Evolutionary conservation across 2,888 invertebrate species (phyloP), one percentile per base, ranked within the genome.

Genomic region (Microplitis manilae): DNA sequence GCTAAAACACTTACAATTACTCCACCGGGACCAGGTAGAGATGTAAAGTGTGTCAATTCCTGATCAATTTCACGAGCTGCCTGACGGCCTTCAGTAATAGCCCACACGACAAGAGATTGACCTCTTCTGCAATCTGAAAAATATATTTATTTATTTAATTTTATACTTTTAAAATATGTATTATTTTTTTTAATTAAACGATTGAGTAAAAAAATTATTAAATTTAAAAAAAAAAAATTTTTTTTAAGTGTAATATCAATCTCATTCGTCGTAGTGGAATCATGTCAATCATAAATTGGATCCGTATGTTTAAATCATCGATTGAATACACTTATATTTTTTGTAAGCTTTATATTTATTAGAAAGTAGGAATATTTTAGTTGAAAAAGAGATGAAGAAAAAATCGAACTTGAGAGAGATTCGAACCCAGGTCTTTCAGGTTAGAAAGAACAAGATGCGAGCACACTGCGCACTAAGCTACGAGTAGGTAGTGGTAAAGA

Each of bases 41-140:
- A 93, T 5, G 98, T 96, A n/a, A 93, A 93, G 68, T 93, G 92
- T 86, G 94, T 94, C 15, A 99, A 93, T 90, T 93, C 95, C 74
- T 94, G 92, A 90, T 99, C 99, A 1, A 99, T 95, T 84, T 97
- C 96, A 65, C 98, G 92, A 13, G 99, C 99, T 7, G 98, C 98
- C 91, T 98, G 98, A n/a, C 99, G 93, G 1, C 99, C 99, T 90
- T 99, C 99, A 0, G 96, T 93, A 81, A 99, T 99, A 20, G 99
- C 99, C 97, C 98, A 99, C 7, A 99, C 99, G 5, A 99, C 98
- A 77, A 99, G 92, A 0, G 98, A 98, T 89, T 99, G 99, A n/a
- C 99, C 99, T 84, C 99, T 94, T 59, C 98, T 95, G 90, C 99
- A 99, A 92, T 99, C 99, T 97, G 89, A 81, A 79, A 62, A 50